Base-by-base conservation (phyloP, 2,113 vertebrate species). In the Cavia aperea region DNA sequence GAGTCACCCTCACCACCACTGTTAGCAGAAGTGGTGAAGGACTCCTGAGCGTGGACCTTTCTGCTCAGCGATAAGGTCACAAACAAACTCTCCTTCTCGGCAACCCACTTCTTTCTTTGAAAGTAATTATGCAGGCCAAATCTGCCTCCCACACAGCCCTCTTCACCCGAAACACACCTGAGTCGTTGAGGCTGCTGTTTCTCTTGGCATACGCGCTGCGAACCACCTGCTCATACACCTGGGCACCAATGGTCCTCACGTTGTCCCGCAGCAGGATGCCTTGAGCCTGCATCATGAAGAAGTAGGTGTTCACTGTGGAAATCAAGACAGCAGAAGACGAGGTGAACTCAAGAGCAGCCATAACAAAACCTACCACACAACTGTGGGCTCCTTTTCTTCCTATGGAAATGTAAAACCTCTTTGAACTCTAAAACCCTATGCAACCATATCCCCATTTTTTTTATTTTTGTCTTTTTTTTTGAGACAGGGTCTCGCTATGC, bases 201-300 rank as follows among this genome's bases (percentile, higher is more conserved):
- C 98, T 98, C 97, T 96, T 98, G 96, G 97, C 97, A 84, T 99
- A 99, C n/a, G 99, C 98, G 75, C 98, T 98, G 79, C 99, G 98
- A 89, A 99, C 98, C 97, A 99, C 98, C 97, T 99, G 99, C 97
- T 99, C 99, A 0, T 99, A 98, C 86, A 99, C 98, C 97, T 99
- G 99, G 54, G 98, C 98, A 7, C 99, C 99, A 1, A 99, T 99
- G 15, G 98, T 99, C 86, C 98, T 97, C 97, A 99, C 98, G 93
- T 99, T 99, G 97, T 99, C 98, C 89, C 98, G 98, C 96, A 99
- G 98, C 97, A 98, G 98, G 96, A 99, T 99, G 96, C 99, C 98
- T 88, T 98, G 98, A 89, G 99, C 99, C 97, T 99, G 99, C 98
- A 99, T 98, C 99, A 99, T 99, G 98, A 99, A 99, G 98, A 99